Conservation (phyloP, 2,797 vertebrate species). For the Masticophis lateralis region DNA sequence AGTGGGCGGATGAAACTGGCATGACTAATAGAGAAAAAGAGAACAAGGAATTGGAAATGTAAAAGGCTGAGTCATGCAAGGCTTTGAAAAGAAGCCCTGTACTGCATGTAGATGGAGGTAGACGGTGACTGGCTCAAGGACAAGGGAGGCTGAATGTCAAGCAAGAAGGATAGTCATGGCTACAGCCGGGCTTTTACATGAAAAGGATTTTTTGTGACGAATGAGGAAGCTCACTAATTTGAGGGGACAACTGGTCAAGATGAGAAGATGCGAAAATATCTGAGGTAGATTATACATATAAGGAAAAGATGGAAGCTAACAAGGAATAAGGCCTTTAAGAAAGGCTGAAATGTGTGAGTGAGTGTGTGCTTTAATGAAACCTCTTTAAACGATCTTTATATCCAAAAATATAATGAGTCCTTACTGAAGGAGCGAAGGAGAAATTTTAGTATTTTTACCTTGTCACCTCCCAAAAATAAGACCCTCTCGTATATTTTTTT, state of each 20-base stretch:
- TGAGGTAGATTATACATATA: not conserved
- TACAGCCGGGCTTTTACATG: not conserved
- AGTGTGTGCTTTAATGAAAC: not conserved
- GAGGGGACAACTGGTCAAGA: not conserved
- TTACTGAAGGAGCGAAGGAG: not conserved
- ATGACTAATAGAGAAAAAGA: constrained; percentile 19
- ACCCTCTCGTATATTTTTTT: too few species aligned
- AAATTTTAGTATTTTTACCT: not conserved
- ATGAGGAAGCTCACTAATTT: not conserved
- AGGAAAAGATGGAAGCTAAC: not conserved
- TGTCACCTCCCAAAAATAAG: too few species aligned
- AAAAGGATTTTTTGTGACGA: not conserved
- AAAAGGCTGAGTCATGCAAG: constrained; percentile 8
- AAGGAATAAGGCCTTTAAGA: not conserved
- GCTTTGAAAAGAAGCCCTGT: not conserved
- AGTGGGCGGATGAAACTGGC: constrained; percentile 8
- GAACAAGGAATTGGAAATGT: constrained; percentile 2
- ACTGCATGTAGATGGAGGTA: not conserved
- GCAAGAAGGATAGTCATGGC: constrained; percentile 13
- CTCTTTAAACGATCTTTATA: not conserved
- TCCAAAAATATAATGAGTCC: not conserved
- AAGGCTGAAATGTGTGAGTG: not conserved
- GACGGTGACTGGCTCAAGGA: constrained; percentile 7
- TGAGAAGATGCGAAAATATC: constrained; percentile 5
- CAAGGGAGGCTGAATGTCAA: not conserved